These are phyloP conservation scores for Odontamblyopus rebecca DNA, from an alignment of 2,797 vertebrate genomes.

Conservation along the genomic window DNA sequence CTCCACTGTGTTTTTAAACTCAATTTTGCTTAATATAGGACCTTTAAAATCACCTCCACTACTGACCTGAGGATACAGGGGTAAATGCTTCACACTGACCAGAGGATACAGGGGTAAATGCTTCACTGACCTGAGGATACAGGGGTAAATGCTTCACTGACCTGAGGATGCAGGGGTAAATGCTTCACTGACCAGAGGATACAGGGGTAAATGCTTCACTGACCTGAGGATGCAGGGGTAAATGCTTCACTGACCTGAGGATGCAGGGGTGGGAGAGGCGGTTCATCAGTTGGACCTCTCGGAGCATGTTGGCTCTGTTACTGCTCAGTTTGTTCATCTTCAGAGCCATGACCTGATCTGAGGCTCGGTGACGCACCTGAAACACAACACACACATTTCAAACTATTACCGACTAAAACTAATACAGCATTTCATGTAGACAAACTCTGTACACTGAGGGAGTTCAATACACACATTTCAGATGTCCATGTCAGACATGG, in stretches of 20 bases:
- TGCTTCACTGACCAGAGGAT: conserved; percentile 45
- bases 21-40: too few species aligned
- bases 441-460: too few species aligned
- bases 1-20: too few species aligned
- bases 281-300: conserved; percentile 98
- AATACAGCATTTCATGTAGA: too few species aligned
- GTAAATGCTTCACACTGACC: too few species aligned
- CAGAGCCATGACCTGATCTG: conserved; percentile 96
- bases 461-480: too few species aligned
- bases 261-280: conserved; percentile 88
- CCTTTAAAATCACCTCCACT: too few species aligned
- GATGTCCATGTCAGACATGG: too few species aligned
- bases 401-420: not conserved
- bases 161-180: conserved; percentile 74
- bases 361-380: conserved; percentile 91
- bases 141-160: too few species aligned
- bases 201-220: conserved; percentile 16
- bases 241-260: conserved; percentile 41
- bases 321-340: conserved; percentile 98
- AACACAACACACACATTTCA: conserved; percentile 3
- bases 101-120: too few species aligned
- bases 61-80: too few species aligned
- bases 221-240: conserved; percentile 22
- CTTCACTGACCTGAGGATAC: too few species aligned
- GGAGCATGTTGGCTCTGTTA: conserved; percentile 96